Percentiles rank a stretch among this genome's conserved stretches.
Evolutionary conservation across 2,888 invertebrate species (phyloP).

Genomic region (Autographa gamma): DNA sequence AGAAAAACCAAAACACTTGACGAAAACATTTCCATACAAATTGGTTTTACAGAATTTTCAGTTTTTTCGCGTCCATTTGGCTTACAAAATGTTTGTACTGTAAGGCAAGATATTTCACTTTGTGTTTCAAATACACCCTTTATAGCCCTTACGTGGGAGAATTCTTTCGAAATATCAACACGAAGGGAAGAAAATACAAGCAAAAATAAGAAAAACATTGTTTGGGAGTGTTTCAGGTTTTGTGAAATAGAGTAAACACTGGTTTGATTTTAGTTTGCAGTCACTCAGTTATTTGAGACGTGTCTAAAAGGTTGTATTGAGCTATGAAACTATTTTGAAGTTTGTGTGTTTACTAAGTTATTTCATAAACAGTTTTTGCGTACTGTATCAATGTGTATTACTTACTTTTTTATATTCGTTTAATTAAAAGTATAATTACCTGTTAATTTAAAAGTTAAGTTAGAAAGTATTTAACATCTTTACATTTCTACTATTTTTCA

Average conservation of each 20-base stretch:
- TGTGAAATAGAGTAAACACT: neutral
- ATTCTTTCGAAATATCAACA: conserved; percentile 12
- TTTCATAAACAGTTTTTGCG: too few species aligned
- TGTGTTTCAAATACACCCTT: conserved; percentile 18
- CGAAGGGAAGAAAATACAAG: conserved; percentile 8
- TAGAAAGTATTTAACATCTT: too few species aligned
- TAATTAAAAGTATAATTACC: too few species aligned
- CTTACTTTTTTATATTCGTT: too few species aligned
- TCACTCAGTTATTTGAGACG: neutral
- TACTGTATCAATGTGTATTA: too few species aligned
- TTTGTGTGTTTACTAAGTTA: too few species aligned
- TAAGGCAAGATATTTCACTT: conserved; percentile 16
- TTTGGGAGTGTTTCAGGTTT: neutral
- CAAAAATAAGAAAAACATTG: neutral
- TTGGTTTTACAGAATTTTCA: conserved; percentile 12
- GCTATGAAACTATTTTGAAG: too few species aligned
- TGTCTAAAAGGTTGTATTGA: neutral
- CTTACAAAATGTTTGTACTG: conserved; percentile 6
- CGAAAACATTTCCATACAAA: conserved; percentile 28
- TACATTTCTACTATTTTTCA: too few species aligned
- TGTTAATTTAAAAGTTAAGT: too few species aligned
- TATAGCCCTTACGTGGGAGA: neutral
- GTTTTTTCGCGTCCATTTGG: conserved; percentile 4
- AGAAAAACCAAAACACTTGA: conserved; percentile 6
- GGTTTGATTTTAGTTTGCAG: neutral